These are phyloP conservation scores for Pteromalus puparum DNA, from an alignment of 1,140 invertebrate species.

Conservation along the genomic window DNA sequence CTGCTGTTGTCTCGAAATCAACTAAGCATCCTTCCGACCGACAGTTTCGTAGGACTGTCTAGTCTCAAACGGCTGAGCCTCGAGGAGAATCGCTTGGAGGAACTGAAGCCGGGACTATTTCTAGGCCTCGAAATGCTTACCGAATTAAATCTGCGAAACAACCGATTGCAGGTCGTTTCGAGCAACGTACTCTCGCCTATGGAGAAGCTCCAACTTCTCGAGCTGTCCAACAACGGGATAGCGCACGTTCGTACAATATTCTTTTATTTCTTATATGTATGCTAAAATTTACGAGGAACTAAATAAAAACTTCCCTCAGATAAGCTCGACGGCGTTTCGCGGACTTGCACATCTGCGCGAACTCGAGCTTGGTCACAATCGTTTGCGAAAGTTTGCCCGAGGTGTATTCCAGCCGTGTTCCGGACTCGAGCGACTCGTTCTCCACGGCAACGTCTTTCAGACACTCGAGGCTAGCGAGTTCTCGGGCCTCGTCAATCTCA, in stretches of 20 bases:
- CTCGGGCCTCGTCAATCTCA: constrained; percentile 76
- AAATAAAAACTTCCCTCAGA: constrained; percentile 31
- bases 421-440: constrained; percentile 77
- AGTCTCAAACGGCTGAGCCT: constrained; percentile 82
- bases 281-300: too few relatives aligned
- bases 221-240: constrained; percentile 76
- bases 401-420: constrained; percentile 72
- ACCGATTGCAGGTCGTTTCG: constrained; percentile 76
- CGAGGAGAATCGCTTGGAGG: constrained; percentile 81
- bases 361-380: constrained; percentile 78
- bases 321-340: constrained; percentile 71
- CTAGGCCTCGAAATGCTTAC: constrained; percentile 74
- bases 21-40: constrained; percentile 69
- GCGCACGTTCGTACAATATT: constrained; percentile 56
- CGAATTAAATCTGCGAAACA: constrained; percentile 80
- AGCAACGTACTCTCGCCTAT: constrained; percentile 78
- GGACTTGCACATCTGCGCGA: constrained; percentile 75
- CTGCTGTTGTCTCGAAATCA: constrained; percentile 75
- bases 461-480: constrained; percentile 75
- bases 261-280: background rate
- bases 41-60: constrained; percentile 79
- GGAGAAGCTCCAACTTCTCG: constrained; percentile 66
- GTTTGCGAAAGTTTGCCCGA: constrained; percentile 74
- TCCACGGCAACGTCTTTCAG: constrained; percentile 79
- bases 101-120: constrained; percentile 77